phyloP scores from a whole-genome alignment of 2,888 invertebrate genomes.

The Erebia aethiops region DNA sequence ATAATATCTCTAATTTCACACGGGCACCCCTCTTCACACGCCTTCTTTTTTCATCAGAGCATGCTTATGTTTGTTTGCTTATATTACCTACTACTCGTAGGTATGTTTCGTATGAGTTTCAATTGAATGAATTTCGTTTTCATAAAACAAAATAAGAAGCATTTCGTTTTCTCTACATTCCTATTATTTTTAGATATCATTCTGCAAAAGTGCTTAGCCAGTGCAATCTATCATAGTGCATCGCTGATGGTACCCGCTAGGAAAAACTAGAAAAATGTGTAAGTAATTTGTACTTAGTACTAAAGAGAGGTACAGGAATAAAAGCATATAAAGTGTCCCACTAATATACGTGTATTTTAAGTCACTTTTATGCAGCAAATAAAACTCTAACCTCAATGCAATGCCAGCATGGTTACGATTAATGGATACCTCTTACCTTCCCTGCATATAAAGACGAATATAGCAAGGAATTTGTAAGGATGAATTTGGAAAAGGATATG shows the following conservation, averaged over 20 bases:
- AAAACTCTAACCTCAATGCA: not conserved
- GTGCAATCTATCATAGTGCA: constrained; percentile 2
- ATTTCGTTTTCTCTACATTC: not conserved
- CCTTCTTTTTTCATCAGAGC: not conserved
- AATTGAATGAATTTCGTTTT: not conserved
- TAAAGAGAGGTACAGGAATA: not conserved
- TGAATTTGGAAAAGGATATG: too few relatives aligned
- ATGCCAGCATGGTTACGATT: not conserved
- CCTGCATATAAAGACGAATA: too few relatives aligned
- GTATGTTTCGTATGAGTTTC: not conserved
- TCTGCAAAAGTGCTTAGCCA: not conserved
- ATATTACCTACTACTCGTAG: too few relatives aligned
- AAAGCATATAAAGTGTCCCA: not conserved
- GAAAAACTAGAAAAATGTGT: not conserved
- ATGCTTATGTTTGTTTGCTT: not conserved
- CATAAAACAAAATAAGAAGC: not conserved
- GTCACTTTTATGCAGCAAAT: not conserved
- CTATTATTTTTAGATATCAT: not conserved
- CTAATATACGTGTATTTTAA: not conserved
- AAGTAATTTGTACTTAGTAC: not conserved
- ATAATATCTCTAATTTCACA: constrained; percentile 8
- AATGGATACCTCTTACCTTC: too few relatives aligned
- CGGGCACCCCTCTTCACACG: not conserved
- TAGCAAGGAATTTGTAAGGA: too few relatives aligned
- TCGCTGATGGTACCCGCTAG: constrained; percentile 1